Conservation (phyloP, 2,113 vertebrate genomes). For the Callithrix jacchus region DNA sequence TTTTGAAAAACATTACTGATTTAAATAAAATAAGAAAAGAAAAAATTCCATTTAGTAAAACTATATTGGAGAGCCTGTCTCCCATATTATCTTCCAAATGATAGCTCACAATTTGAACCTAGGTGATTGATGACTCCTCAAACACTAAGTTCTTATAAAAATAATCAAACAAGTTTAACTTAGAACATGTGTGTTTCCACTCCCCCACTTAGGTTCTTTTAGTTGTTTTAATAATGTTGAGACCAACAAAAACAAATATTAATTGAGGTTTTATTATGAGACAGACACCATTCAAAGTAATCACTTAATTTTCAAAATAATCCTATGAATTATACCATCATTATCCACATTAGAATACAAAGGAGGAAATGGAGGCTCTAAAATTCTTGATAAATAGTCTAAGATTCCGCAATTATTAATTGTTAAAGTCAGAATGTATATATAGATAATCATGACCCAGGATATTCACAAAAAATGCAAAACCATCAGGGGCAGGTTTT, state of each 20-base stretch:
- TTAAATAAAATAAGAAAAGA: not conserved
- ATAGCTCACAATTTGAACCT: not conserved
- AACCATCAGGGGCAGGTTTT: not conserved
- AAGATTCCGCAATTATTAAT: not conserved
- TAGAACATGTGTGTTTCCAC: not conserved
- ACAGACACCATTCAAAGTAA: not conserved
- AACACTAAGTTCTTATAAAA: slow-evolving; percentile 8
- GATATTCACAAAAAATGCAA: slow-evolving; percentile 7
- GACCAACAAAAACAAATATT: not conserved
- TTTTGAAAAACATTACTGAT: slow-evolving; percentile 6
- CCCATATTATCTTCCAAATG: not conserved
- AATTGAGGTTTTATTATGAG: not conserved
- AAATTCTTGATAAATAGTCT: not conserved
- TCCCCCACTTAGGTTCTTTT: not conserved
- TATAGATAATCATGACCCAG: not conserved
- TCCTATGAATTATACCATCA: not conserved
- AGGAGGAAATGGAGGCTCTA: not conserved
- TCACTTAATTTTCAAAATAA: not conserved
- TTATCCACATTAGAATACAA: not conserved
- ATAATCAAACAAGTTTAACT: not conserved
- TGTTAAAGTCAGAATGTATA: not conserved
- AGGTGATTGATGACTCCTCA: not conserved
- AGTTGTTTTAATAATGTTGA: not conserved
- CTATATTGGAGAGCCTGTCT: not conserved
- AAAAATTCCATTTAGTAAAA: not conserved